Evolutionary conservation across 2,113 vertebrate species (phyloP), one percentile per base, ranked within the genome.

Genomic region (Menura novaehollandiae): DNA sequence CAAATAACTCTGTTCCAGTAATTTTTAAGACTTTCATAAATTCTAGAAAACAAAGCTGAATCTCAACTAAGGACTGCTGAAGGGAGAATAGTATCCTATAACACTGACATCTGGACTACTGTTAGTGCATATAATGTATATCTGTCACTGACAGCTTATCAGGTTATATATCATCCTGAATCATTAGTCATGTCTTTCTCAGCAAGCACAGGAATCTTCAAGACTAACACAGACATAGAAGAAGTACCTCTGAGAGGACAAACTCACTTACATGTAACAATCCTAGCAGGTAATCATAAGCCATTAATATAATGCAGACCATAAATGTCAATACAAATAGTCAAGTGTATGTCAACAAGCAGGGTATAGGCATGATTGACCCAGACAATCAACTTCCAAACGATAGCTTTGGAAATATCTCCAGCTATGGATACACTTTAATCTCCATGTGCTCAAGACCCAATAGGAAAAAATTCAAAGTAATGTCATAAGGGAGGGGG

Each of bases 81-180:
- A 94, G 83, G 84, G 74, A 91, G 85, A 95, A 85, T 11, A 77
- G 46, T 85, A 74, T 91, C 49, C 71, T 79, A 4, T 93, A 86
- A 91, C 95, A 92, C 83, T 62, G 93, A 88, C 79, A 97, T 96
- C 97, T 96, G 95, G 93, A 92, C 76, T 88, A 72, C 71, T 83
- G 80, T 77, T 97, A 80, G 73, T 7, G 5, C 46, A 46, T 94
- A 69, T 51, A 87, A 95, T 59, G 56, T 49, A 23, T 96, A 94
- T 97, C 93, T 94, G 95, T 96, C 96, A 91, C 94, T 95, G 96
- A 94, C 91, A 97, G 94, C 55, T 97, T 97, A 95, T 95, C 95
- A 75, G 74, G 74, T 84, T 88, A 93, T 97, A 97, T 88, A 96
- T 95, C 97, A 96, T 95, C 94, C 91, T 92, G 35, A 92, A 77